phyloP scores from a whole-genome alignment of 2,797 vertebrate species.

The Euthynnus affinis region DNA sequence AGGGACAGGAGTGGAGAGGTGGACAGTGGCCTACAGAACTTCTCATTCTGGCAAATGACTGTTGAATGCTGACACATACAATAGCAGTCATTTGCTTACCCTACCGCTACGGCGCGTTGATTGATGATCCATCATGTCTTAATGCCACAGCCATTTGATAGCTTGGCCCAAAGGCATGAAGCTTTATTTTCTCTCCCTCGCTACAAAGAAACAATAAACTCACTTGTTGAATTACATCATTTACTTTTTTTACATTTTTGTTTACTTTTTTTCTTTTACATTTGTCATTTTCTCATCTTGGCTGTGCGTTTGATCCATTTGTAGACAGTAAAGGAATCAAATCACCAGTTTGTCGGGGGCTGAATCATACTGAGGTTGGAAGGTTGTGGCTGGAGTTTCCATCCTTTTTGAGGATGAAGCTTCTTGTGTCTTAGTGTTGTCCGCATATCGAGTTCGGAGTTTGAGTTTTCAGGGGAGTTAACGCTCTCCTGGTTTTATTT shows the following conservation, averaged over 20 bases:
- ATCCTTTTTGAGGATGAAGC: background rate
- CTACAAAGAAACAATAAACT: background rate
- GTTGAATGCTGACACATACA: conserved; percentile 64
- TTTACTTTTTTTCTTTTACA: background rate
- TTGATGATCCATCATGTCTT: conserved; percentile 61
- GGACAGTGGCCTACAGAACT: conserved; percentile 46
- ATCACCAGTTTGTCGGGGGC: background rate
- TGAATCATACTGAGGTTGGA: background rate
- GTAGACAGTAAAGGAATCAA: background rate
- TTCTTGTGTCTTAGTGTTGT: no score
- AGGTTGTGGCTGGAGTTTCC: background rate
- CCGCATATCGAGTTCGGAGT: no score
- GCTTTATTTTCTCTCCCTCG: background rate
- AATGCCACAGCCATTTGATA: conserved; percentile 39
- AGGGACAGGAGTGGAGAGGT: conserved; percentile 44
- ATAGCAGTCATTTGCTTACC: conserved; percentile 63
- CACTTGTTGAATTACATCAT: background rate
- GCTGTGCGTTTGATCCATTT: background rate
- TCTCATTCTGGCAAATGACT: conserved; percentile 63
- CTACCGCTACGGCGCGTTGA: conserved; percentile 46
- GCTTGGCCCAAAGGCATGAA: conserved; percentile 16
- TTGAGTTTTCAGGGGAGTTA: background rate
- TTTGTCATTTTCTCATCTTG: background rate
- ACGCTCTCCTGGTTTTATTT: background rate
- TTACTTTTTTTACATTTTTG: background rate